Percentiles rank a stretch among this genome's conserved stretches.
phyloP scores from a whole-genome alignment of 2,113 vertebrate species.

The Notiomystis cincta region DNA sequence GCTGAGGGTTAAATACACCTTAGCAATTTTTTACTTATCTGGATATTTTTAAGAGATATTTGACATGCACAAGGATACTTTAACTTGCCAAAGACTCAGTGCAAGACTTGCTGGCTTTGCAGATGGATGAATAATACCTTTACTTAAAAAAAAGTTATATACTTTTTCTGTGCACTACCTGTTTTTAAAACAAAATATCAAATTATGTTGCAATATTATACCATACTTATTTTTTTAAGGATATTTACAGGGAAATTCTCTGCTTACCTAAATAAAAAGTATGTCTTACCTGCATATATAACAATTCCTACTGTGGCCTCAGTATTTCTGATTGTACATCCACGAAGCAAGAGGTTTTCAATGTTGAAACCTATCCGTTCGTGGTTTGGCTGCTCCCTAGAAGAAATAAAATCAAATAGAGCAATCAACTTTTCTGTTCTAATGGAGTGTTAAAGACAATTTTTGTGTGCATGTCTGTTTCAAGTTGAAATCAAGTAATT shows the following conservation, averaged over 20 bases:
- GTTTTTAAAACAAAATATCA: neutral
- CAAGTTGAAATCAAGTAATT: neutral
- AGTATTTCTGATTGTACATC: slow-evolving; percentile 79
- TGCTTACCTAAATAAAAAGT: neutral
- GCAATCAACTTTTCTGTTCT: neutral
- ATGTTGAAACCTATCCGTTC: slow-evolving; percentile 73
- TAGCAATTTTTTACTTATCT: neutral
- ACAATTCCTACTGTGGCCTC: slow-evolving; percentile 73
- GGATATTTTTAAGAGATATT: neutral
- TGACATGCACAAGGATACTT: neutral
- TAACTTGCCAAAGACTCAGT: neutral
- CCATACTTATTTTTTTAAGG: neutral
- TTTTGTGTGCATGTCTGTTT: neutral
- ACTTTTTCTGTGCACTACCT: neutral
- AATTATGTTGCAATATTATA: neutral
- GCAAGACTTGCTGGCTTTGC: neutral
- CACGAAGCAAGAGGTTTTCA: slow-evolving; percentile 80
- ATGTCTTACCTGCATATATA: slow-evolving; percentile 72
- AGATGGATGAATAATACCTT: neutral
- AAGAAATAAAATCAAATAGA: neutral
- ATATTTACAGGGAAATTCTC: neutral
- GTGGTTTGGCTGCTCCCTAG: slow-evolving; percentile 83
- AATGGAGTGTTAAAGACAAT: neutral
- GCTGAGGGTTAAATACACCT: neutral
- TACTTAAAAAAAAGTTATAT: neutral